Percentiles rank a stretch among this genome's conserved stretches.
These are phyloP conservation scores for Penaeus chinensis DNA, from an alignment of 1,140 invertebrate species.

Conservation along the genomic window DNA sequence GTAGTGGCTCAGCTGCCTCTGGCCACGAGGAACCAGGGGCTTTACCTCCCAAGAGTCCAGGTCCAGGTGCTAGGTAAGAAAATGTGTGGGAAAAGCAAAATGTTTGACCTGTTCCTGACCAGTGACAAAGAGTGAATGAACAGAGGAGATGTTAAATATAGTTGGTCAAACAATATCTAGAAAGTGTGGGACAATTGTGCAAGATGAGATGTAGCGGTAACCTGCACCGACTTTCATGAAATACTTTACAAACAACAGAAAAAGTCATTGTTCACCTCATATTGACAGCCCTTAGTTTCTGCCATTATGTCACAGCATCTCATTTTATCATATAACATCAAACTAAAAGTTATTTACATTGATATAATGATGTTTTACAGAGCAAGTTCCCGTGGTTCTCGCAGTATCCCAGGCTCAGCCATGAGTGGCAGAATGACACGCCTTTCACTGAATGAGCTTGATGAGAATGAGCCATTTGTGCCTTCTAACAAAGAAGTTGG, in stretches of 20 bases:
- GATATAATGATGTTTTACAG: constrained; percentile 64
- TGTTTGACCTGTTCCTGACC: no score
- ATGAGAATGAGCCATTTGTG: constrained; percentile 63
- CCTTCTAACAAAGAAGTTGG: constrained; percentile 67
- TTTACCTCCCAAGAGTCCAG: constrained; percentile 46
- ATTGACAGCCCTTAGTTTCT: no score
- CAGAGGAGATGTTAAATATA: background rate
- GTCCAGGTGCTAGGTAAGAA: constrained; percentile 35
- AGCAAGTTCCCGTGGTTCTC: constrained; percentile 62
- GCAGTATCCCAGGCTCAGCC: constrained; percentile 62
- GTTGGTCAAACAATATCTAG: background rate
- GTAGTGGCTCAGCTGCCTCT: constrained; percentile 58
- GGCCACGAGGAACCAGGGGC: constrained; percentile 42
- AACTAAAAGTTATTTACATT: background rate
- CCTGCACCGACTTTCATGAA: background rate
- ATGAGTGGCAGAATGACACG: constrained; percentile 64
- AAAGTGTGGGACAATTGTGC: no score
- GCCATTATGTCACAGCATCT: no score
- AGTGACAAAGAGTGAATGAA: no score
- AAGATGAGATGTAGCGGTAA: background rate
- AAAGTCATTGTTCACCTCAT: background rate
- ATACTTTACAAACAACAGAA: background rate
- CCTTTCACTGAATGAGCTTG: constrained; percentile 66
- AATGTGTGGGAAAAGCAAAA: background rate
- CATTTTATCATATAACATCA: background rate